Percentiles rank a stretch among this genome's conserved stretches.
Evolutionary conservation across 2,888 invertebrate species (phyloP).

Genomic region (Scrobipalpa atriplicella): DNA sequence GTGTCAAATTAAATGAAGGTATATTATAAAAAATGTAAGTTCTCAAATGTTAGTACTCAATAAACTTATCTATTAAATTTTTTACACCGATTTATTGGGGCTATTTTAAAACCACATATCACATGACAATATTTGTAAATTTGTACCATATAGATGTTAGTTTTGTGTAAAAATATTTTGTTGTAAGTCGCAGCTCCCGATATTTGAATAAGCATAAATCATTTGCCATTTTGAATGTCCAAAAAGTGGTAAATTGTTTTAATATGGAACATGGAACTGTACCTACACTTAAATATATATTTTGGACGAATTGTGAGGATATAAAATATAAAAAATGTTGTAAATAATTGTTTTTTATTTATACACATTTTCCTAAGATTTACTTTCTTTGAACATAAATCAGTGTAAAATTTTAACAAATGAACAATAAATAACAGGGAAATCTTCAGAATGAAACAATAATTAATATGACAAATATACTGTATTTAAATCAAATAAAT

Average conservation of each 20-base stretch:
- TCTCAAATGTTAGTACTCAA: too few relatives aligned
- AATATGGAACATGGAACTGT: constrained; percentile 1
- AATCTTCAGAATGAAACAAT: constrained; percentile 35
- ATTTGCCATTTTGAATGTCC: constrained; percentile 6
- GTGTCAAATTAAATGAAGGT: neutral
- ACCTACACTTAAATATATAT: constrained; percentile 33
- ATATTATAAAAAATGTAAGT: too few relatives aligned
- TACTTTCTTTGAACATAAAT: neutral
- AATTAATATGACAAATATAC: constrained; percentile 74
- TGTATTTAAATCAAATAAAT: constrained; percentile 79
- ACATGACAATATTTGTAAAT: constrained; percentile 77
- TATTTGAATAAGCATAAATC: neutral
- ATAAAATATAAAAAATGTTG: constrained; percentile 62
- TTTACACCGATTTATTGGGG: constrained; percentile 22
- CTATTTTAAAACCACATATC: constrained; percentile 54
- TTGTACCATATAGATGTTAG: constrained; percentile 77
- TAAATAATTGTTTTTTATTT: constrained; percentile 40
- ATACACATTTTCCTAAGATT: too few relatives aligned
- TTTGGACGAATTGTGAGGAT: constrained; percentile 44
- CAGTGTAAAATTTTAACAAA: neutral
- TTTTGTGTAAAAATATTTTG: constrained; percentile 52
- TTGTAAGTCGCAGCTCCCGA: constrained; percentile 57
- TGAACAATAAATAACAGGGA: neutral
- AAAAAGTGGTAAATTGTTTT: constrained; percentile 6
- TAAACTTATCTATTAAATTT: neutral